Evolutionary conservation across 2,888 invertebrate species (phyloP), one percentile per base, ranked within the genome.

Genomic region (Meloe dianella): DNA sequence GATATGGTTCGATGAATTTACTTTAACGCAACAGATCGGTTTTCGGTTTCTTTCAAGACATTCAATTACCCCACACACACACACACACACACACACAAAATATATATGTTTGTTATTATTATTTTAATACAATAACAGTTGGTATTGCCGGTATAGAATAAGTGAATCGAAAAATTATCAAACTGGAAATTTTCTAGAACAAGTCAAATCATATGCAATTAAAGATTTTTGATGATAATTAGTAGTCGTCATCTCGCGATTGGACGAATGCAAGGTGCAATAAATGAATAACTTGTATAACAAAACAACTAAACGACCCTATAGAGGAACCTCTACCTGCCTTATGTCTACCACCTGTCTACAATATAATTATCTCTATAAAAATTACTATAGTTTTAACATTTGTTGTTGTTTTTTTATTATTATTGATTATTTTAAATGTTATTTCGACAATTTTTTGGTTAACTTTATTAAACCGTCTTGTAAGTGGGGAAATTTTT

Each of bases 331-430:
- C 70, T 71, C 77, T 75, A 77, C 76, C 77, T 79, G 71, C 74
- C 74, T 73, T 74, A 74, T 73, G 79, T 74, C 78, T 77, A 63
- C 78, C 80, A 79, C 79, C 80, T 80, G 80, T 78, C 74, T 72
- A 70, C 72, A 72, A 70, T 69, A 69, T 79, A 78, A 80, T 80
- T 79, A 76, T 73, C 68, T 67, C 71, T 64, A 67, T 73, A 73
- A 75, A 77, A 79, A 76, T 77, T 76, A 77, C 75, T 75, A 75
- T 75, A 71, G 7, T 72, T 74, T 76, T 75, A 76, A 74, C 73
- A 75, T 73, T 75, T 73, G n/a, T n/a, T n/a, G n/a, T n/a, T n/a
- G n/a, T n/a, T n/a, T n/a, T n/a, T n/a, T n/a, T n/a, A n/a, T n/a
- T n/a, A n/a, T n/a, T n/a, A n/a, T n/a, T n/a, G n/a, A n/a, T n/a